These are phyloP conservation scores for Astreopora myriophthalma DNA, from an alignment of 64 coral and sea anemone genomes.

Conservation along the genomic window DNA sequence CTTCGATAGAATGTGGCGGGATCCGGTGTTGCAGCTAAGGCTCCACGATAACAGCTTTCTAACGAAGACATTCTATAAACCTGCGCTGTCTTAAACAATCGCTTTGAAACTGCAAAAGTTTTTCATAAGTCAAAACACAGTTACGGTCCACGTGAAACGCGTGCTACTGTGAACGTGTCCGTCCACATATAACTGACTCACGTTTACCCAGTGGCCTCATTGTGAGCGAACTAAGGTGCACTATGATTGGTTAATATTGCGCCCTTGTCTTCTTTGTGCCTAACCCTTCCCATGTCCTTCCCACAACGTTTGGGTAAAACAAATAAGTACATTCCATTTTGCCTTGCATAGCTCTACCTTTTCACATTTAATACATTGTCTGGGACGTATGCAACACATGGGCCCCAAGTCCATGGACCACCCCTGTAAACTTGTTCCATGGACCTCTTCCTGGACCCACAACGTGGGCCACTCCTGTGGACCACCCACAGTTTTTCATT, in stretches of 20 bases:
- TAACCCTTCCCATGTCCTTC: too few relatives aligned
- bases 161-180: background rate
- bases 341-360: too few relatives aligned
- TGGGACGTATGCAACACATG: too few relatives aligned
- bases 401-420: too few relatives aligned
- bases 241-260: background rate
- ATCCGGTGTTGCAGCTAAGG: constrained; percentile 74
- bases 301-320: too few relatives aligned
- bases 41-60: constrained; percentile 60
- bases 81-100: background rate
- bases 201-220: background rate
- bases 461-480: too few relatives aligned
- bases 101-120: background rate
- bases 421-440: too few relatives aligned
- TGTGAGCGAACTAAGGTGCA: background rate
- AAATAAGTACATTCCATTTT: too few relatives aligned
- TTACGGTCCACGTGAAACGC: background rate
- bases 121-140: background rate
- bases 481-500: too few relatives aligned
- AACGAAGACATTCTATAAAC: constrained; percentile 79
- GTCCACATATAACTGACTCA: background rate
- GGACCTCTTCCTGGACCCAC: too few relatives aligned
- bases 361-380: too few relatives aligned
- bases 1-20: constrained; percentile 85
- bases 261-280: background rate